Conservation (phyloP, 2,797 vertebrate genomes). For the Carapus acus region DNA sequence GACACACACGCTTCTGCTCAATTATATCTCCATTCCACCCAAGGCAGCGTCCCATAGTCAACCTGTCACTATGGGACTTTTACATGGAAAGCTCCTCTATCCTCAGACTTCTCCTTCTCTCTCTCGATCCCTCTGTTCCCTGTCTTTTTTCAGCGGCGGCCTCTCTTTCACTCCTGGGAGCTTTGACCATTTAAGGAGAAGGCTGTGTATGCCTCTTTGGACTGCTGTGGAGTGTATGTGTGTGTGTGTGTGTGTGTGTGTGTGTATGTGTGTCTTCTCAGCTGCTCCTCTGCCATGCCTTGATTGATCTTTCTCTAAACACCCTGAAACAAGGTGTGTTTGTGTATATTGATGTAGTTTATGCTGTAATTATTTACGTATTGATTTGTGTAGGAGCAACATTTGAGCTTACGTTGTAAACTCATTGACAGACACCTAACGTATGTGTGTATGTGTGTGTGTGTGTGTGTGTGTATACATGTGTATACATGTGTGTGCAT, state of each 20-base stretch:
- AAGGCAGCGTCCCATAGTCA: constrained; percentile 66
- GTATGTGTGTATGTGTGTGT: no score
- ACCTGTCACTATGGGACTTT: constrained; percentile 63
- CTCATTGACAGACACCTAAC: no score
- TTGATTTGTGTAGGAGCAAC: constrained; percentile 19
- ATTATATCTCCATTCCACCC: constrained; percentile 59
- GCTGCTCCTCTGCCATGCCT: constrained; percentile 29
- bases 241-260: constrained; percentile 38
- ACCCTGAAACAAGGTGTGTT: constrained; percentile 38
- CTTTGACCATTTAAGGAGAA: constrained; percentile 99
- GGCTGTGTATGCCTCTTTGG: constrained; percentile 85
- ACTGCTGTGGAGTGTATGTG: constrained; percentile 62
- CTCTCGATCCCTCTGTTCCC: constrained; percentile 79
- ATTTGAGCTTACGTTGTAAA: constrained; percentile 4
- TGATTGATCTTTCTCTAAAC: constrained; percentile 46
- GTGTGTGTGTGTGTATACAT: constrained; percentile 15
- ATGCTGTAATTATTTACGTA: constrained; percentile 33
- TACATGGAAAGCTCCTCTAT: constrained; percentile 81
- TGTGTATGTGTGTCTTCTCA: constrained; percentile 38
- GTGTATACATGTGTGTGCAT: constrained; percentile 36
- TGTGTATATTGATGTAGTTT: constrained; percentile 28
- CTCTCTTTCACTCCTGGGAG: constrained; percentile 96
- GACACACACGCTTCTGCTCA: constrained; percentile 45
- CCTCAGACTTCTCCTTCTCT: constrained; percentile 74
- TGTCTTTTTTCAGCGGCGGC: constrained; percentile 83